These are phyloP conservation scores for Julus scandinavius DNA, from an alignment of 2,888 invertebrate genomes.

Conservation along the genomic window DNA sequence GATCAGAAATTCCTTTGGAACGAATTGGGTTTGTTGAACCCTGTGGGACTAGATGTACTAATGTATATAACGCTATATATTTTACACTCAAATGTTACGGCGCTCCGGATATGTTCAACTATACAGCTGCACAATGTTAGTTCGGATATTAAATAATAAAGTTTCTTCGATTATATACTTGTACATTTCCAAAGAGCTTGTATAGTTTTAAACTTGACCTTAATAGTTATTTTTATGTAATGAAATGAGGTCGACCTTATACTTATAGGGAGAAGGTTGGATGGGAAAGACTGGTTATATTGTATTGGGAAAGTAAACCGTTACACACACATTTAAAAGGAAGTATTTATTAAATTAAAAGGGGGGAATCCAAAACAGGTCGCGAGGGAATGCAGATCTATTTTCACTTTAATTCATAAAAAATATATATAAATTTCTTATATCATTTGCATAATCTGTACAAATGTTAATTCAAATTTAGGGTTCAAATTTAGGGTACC, in stretches of 20 bases:
- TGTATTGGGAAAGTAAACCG: neutral
- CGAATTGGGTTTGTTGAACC: neutral
- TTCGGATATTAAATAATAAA: neutral
- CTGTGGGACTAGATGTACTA: neutral
- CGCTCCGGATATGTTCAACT: neutral
- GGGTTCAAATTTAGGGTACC: too few species aligned
- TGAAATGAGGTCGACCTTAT: neutral
- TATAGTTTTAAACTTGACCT: slow-evolving; percentile 9
- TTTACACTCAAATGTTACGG: neutral
- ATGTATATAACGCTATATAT: neutral
- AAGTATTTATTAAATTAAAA: too few species aligned
- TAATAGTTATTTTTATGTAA: neutral
- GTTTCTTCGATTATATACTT: neutral
- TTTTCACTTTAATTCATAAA: too few species aligned
- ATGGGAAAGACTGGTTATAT: neutral
- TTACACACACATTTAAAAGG: neutral
- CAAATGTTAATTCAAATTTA: too few species aligned
- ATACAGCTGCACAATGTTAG: neutral
- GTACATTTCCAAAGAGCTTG: too few species aligned
- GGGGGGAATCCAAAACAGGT: too few species aligned
- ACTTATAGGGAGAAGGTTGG: neutral
- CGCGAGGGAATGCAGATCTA: too few species aligned
- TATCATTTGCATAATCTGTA: too few species aligned
- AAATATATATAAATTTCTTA: too few species aligned
- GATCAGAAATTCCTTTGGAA: neutral